Evolutionary conservation across 1,140 invertebrate species (phyloP), one percentile per base, ranked within the genome.

Genomic region (Octopus bimaculoides): DNA sequence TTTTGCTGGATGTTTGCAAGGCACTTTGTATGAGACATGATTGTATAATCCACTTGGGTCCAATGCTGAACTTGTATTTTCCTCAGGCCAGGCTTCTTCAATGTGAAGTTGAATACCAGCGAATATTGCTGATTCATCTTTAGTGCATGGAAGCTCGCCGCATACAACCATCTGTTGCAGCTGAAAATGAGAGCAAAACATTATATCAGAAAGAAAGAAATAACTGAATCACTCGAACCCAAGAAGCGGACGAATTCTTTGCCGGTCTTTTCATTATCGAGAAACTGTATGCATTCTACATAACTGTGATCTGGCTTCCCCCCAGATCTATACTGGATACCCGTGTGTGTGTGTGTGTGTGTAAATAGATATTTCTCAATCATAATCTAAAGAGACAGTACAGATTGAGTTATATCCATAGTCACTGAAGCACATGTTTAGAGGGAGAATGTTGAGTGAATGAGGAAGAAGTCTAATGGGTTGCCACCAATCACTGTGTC

Each of bases 81-180:
- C 82, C 80, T 89, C 88, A 26, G 93, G 93, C 92, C 93, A 93
- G 1, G 89, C 89, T 84, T 94, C 93, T 83, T 94, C 93, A 55
- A 94, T 92, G 53, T 93, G 91, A 4, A 94, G 89, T 85, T 94
- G 93, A 69, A 94, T 93, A 52, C 92, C 92, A 12, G 94, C 93
- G 75, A 94, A 86, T 8, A 92, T 91, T 0, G 93, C 93, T 5
- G 93, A 93, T 83, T 94, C 93, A 80, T 94, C 93, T 86, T 93
- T 93, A 75, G 92, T 92, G 85, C 93, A 94, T 4, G 93, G 93
- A 78, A 94, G 85, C 20, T 92, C 92, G 20, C 93, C 93, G 71
- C 89, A 90, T 66, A 94, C 90, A 17, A 94, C 92, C 83, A 93
- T 87, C 81, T 93, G 91, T 87, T 94, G 92, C 79, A 94, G 89